A percentile compares a stretch with the other conserved stretches of the same genome.
Conservation (phyloP, 2,797 vertebrate genomes). For the Uromys caudimaculatus region DNA sequence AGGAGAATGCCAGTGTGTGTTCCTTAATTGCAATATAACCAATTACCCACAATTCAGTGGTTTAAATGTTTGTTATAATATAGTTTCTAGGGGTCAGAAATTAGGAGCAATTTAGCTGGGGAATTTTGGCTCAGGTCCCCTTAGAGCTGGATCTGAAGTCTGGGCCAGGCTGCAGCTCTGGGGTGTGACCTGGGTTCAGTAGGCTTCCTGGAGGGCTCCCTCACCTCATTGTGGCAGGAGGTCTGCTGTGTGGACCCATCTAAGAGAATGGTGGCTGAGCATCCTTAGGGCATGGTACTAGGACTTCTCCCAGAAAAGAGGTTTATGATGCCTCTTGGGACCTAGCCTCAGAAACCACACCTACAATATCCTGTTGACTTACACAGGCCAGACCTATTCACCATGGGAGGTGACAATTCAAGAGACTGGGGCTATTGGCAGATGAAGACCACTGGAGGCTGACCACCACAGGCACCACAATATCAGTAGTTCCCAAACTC, state of each 20-base stretch:
- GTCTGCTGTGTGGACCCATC: fast-evolving
- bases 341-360: not conserved
- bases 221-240: not conserved
- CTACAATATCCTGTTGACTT: constrained; percentile 31
- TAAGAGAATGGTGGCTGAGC: not conserved
- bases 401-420: not conserved
- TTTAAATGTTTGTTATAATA: not conserved
- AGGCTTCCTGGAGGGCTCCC: not conserved
- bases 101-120: not conserved
- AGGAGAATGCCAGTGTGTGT: not conserved
- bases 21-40: not conserved
- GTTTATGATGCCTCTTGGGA: not conserved
- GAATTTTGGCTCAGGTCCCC: not conserved
- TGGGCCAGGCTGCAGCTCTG: not conserved
- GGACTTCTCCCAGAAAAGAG: constrained; percentile 8
- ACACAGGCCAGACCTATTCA: not conserved
- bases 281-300: not conserved
- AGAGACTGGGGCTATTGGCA: not conserved
- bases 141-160: not conserved
- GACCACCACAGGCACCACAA: not conserved
- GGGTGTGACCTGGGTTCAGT: not conserved
- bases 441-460: not conserved
- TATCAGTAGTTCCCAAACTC: not conserved
- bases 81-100: not conserved
- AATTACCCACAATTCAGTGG: not conserved